Evolutionary conservation across 2,797 vertebrate species (phyloP), one percentile per base, ranked within the genome.

Genomic region (Momotus momota): DNA sequence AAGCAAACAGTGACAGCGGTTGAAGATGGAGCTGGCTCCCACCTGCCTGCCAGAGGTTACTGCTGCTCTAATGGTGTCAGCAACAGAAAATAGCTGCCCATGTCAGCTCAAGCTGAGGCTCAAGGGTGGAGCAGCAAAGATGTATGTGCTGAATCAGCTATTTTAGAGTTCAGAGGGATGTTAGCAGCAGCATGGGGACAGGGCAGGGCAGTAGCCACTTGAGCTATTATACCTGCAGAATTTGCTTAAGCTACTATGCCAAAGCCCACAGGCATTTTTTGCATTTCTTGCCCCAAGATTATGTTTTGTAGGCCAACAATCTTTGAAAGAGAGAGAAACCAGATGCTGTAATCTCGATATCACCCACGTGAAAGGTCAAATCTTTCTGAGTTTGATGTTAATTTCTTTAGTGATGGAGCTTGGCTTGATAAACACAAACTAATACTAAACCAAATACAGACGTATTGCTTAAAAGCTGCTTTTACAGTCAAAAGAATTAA

Each of bases 11-110:
- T 1, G 1, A 12, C 45, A 3, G 88, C 9, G 6, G 71, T 14
- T 77, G 79, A 75, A 80, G 93, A 95, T 80, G 94, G 81, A 95
- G 81, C 86, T 71, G 92, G 64, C 81, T 96, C 86, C 95, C 94
- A 94, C 94, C 92, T 73, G 90, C 74, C 92, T 94, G 96, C 92
- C 93, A 95, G 94, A 95, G 93, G 95, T 95, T 94, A 92, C 81
- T 54, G 78, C 81, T 67, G 74, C 86, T 84, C 78, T 73, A 40
- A 90, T 29, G 84, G 88, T 64, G 88, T 82, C 88, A 74, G 83
- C 83, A 77, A 43, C 61, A 70, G 71, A 62, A 92, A 79, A 58
- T 58, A 91, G 43, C 75, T 67, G 69, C 75, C 82, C 60, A 1
- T 69, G 19, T 82, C 91, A 83, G 83, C 81, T 90, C 25, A 7